Percentiles rank a stretch among this genome's conserved stretches.
phyloP scores from a whole-genome alignment of 2,113 vertebrate species.

The Lampris megalopsis region DNA sequence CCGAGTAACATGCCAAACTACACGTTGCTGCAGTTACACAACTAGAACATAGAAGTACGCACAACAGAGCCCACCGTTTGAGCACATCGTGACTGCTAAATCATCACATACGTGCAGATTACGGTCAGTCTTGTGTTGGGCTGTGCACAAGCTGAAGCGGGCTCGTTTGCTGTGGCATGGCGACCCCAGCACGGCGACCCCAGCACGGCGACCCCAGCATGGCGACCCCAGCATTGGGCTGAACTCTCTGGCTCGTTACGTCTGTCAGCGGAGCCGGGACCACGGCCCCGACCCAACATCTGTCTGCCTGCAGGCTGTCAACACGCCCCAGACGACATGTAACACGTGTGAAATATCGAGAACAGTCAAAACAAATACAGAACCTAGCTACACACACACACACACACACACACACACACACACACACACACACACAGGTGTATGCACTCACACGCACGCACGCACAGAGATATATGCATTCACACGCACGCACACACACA shows the following conservation, averaged over 20 bases:
- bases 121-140: constrained; percentile 29
- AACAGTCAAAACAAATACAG: constrained; percentile 68
- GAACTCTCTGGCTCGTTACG: constrained; percentile 4
- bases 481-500: no score
- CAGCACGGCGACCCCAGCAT: constrained; percentile 24
- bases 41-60: no score
- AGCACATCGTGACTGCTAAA: constrained; percentile 15
- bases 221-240: constrained; percentile 13
- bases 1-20: no score
- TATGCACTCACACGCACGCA: no score
- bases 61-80: no score
- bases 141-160: constrained; percentile 8
- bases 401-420: not conserved
- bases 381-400: no score
- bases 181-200: constrained; percentile 17
- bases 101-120: constrained; percentile 11
- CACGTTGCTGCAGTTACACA: no score
- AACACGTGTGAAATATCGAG: constrained; percentile 79
- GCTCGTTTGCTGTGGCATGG: constrained; percentile 15
- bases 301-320: constrained; percentile 72
- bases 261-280: constrained; percentile 22
- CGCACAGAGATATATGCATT: no score
- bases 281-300: constrained; percentile 31
- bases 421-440: no score
- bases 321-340: constrained; percentile 46